Percentiles rank a stretch among this genome's conserved stretches.
These are phyloP conservation scores for Haliclystus octoradiatus DNA, from an alignment of 30 jellyfish, hydroid and myxozoan species.

Conservation along the genomic window DNA sequence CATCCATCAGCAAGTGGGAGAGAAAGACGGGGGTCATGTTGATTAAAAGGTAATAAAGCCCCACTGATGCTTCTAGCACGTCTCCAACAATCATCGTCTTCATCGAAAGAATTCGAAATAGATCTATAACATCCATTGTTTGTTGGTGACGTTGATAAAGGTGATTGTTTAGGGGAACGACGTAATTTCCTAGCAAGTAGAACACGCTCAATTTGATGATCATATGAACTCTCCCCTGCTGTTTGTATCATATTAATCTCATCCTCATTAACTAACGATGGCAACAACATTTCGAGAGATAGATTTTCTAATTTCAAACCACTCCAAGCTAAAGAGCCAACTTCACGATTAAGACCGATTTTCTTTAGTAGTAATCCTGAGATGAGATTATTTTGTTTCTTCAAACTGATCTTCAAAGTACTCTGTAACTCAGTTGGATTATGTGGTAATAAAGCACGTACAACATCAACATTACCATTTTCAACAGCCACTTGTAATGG, in stretches of 20 bases:
- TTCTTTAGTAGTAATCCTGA: slow-evolving; percentile 53
- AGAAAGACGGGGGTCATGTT: slow-evolving; percentile 51
- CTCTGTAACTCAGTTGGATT: slow-evolving; percentile 42
- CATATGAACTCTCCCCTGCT: slow-evolving; percentile 18
- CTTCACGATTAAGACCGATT: slow-evolving; percentile 62
- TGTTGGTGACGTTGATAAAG: not conserved
- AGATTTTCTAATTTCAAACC: slow-evolving; percentile 41
- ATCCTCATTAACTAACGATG: slow-evolving; percentile 17
- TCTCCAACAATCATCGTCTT: not conserved
- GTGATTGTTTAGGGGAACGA: not conserved
- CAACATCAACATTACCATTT: slow-evolving; percentile 21
- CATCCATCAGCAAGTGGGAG: not conserved
- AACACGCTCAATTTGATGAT: slow-evolving; percentile 15
- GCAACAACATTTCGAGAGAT: slow-evolving; percentile 23
- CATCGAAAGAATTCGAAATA: not conserved
- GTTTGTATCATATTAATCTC: not conserved
- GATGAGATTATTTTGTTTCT: slow-evolving; percentile 16
- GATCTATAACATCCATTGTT: not conserved
- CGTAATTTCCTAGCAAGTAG: not conserved
- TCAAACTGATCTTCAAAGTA: slow-evolving; percentile 39
- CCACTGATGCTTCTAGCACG: slow-evolving; percentile 34
- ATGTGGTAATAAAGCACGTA: slow-evolving; percentile 28
- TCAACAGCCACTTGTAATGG: slow-evolving; percentile 49
- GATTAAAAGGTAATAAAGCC: slow-evolving; percentile 63
- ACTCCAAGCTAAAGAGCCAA: slow-evolving; percentile 76